Conservation (phyloP, 2,113 vertebrate species). For the Arizona elegans region DNA sequence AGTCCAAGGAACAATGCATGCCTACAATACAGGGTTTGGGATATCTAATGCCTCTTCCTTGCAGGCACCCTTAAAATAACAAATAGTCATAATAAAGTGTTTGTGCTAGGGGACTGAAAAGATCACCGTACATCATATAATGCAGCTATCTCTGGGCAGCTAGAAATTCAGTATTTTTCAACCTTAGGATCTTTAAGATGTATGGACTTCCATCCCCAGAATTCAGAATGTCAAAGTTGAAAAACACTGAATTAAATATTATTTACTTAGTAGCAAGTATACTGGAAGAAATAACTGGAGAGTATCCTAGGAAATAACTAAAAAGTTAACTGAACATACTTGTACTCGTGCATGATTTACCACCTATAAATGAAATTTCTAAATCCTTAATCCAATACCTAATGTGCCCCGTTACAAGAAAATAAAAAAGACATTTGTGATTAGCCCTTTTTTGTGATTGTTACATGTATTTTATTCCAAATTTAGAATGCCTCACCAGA, state of each 20-base stretch:
- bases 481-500: background rate
- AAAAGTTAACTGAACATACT: background rate
- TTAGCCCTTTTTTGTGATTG: background rate
- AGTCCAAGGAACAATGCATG: background rate
- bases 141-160: conserved; percentile 9
- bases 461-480: background rate
- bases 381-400: background rate
- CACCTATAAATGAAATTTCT: background rate
- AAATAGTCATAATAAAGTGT: background rate
- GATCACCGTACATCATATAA: conserved; percentile 16
- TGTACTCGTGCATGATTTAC: background rate
- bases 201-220: background rate
- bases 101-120: background rate
- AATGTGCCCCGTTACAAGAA: background rate
- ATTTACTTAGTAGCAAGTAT: background rate
- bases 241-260: background rate
- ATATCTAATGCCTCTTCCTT: background rate
- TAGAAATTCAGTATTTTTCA: background rate
- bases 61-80: background rate
- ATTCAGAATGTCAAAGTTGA: background rate
- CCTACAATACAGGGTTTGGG: background rate
- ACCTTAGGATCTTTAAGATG: background rate
- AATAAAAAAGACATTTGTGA: background rate
- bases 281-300: background rate
- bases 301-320: background rate